Evolutionary conservation across 2,888 invertebrate species (phyloP).

Genomic region (Galerucella nymphaeae): DNA sequence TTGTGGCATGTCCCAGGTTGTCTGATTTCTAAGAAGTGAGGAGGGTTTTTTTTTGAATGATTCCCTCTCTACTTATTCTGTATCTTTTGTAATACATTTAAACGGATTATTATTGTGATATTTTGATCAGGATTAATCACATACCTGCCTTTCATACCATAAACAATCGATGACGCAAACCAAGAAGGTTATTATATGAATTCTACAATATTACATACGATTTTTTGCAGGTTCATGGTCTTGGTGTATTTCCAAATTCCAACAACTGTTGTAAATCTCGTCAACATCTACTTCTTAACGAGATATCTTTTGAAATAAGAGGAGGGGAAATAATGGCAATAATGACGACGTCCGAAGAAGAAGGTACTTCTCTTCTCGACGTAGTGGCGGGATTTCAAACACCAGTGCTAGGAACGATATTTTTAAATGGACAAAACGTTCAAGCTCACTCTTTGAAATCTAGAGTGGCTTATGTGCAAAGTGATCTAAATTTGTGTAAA

Average conservation of each 20-base stretch:
- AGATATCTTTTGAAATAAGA: constrained; percentile 87
- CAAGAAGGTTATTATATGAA: too few relatives aligned
- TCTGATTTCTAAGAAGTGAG: too few relatives aligned
- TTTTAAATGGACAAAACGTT: constrained; percentile 88
- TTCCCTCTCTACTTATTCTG: too few relatives aligned
- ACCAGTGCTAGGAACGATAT: constrained; percentile 77
- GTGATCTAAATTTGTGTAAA: constrained; percentile 82
- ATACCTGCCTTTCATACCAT: too few relatives aligned
- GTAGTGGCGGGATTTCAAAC: constrained; percentile 81
- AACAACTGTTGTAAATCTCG: constrained; percentile 52
- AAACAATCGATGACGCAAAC: too few relatives aligned
- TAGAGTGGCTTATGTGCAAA: constrained; percentile 80
- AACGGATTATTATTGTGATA: too few relatives aligned
- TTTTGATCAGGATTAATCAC: too few relatives aligned
- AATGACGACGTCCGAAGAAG: constrained; percentile 88
- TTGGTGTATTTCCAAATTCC: constrained; percentile 54
- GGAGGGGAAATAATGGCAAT: constrained; percentile 92
- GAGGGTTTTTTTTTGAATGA: too few relatives aligned
- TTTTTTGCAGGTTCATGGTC: constrained; percentile 51
- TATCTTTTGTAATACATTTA: too few relatives aligned
- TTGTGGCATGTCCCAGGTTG: too few relatives aligned
- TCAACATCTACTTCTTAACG: constrained; percentile 66
- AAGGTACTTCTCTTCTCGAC: constrained; percentile 88
- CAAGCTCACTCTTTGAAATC: constrained; percentile 76
- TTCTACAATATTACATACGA: too few relatives aligned